A percentile compares a stretch with the other conserved stretches of the same genome.
Evolutionary conservation across 2,888 invertebrate genomes (phyloP).

Genomic region (Drosophila fulvimacula): DNA sequence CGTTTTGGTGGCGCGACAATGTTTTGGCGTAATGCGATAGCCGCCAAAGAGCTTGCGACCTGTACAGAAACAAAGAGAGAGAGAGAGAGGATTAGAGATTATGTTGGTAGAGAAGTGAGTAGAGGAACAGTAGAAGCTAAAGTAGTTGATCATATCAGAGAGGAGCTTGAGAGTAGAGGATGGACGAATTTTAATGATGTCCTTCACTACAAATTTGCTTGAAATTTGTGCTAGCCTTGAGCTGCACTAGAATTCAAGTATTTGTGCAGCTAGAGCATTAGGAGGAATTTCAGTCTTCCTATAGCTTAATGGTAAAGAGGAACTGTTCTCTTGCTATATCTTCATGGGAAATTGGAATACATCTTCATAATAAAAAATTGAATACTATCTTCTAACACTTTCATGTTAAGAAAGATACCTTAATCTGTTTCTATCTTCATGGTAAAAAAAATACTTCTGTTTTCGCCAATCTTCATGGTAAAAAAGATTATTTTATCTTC

Average conservation of each 20-base stretch:
- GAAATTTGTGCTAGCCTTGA: too few species aligned
- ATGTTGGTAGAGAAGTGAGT: background rate
- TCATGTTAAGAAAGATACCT: too few species aligned
- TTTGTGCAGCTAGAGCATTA: too few species aligned
- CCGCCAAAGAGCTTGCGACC: constrained; percentile 92
- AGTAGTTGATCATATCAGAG: background rate
- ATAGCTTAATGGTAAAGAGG: too few species aligned
- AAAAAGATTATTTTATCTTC: too few species aligned
- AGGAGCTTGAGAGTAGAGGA: background rate
- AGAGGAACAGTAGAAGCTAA: too few species aligned
- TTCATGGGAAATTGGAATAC: too few species aligned
- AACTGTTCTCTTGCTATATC: background rate
- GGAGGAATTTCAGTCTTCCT: too few species aligned
- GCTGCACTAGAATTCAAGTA: too few species aligned
- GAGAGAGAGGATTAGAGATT: background rate
- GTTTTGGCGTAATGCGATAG: constrained; percentile 93
- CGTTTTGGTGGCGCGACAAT: constrained; percentile 90
- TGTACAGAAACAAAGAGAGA: constrained; percentile 51
- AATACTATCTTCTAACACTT: too few species aligned
- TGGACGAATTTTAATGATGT: background rate
- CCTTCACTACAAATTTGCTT: background rate
- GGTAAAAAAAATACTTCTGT: background rate
- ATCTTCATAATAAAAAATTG: too few species aligned
- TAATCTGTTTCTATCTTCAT: background rate
- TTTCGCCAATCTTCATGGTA: too few species aligned